Evolutionary conservation across 1,140 invertebrate species (phyloP), one percentile per base, ranked within the genome.

Genomic region (Pseudomyrmex sp.): DNA sequence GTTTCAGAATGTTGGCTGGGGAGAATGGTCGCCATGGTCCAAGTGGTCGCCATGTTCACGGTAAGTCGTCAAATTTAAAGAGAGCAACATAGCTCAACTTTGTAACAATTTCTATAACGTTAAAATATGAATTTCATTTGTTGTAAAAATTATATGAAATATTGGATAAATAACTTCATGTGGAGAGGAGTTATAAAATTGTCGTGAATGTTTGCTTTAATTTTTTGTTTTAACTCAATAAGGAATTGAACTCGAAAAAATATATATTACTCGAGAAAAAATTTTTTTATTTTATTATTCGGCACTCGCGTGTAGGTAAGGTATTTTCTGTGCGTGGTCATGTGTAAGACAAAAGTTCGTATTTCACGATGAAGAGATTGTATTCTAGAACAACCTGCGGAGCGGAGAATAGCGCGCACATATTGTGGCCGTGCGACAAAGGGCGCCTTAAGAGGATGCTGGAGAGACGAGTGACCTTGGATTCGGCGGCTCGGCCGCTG

Each of bases 21-120:
- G 95, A 82, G 93, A 94, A 90, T 96, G 96, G 96, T 95, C 95
- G 18, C 86, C 94, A 1, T 97, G 96, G 96, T 95, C 95, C 1
- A 94, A 95, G 46, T 96, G 96, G 96, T 96, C 95, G 44, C 87
- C 93, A 3, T 96, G 96, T 88, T 95, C 96, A 0, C 92, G 91
- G 93, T 94, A 89, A 82, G 85, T 65, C 2, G 26, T 58, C 35
- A 48, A 77, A 7, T 20, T 12, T 13, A 15, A 35, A 79, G 13
- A 26, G 23, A 50, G 2, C 23, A 72, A 70, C 12, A 23, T 76
- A 61, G 12, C 4, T 50, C 8, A 46, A 46, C 15, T 73, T 58
- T 52, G 44, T 76, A n/a, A 46, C 4, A 15, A 23, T 56, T 0
- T 18, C 8, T 1, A 5, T n/a, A 74, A 35, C 5, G 26, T 35